These are phyloP conservation scores for Apotomis capreana DNA, from an alignment of 2,888 invertebrate genomes.

Conservation along the genomic window DNA sequence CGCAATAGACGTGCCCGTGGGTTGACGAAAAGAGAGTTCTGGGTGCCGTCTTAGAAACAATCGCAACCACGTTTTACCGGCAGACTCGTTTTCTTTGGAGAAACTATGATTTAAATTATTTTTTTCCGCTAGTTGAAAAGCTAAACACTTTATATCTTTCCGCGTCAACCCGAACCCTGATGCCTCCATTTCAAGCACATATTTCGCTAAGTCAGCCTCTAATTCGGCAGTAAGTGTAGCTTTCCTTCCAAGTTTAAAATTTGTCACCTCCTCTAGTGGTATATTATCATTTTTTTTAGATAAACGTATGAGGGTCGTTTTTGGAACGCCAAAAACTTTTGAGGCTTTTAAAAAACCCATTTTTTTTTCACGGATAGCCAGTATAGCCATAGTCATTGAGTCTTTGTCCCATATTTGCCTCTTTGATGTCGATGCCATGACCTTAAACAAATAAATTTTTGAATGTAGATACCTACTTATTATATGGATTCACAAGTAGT, in stretches of 20 bases:
- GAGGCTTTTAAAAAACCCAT: slow-evolving; percentile 43
- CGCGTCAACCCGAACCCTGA: neutral
- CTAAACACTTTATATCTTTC: slow-evolving; percentile 1
- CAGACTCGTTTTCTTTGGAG: neutral
- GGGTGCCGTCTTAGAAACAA: slow-evolving; percentile 5
- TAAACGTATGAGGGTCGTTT: slow-evolving; percentile 42
- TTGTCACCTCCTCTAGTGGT: neutral
- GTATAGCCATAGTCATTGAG: slow-evolving; percentile 36
- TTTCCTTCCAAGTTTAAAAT: neutral
- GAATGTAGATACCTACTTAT: too few species aligned
- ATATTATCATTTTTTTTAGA: slow-evolving; percentile 8
- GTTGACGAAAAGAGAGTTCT: neutral
- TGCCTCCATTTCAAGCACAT: slow-evolving; percentile 1
- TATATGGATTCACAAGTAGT: too few species aligned
- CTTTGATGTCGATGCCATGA: slow-evolving; percentile 31
- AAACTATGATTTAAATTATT: neutral
- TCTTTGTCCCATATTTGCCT: slow-evolving; percentile 41
- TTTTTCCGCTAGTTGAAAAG: slow-evolving; percentile 8
- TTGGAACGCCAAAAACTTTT: slow-evolving; percentile 35
- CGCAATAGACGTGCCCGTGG: neutral
- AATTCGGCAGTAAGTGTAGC: neutral
- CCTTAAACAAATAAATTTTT: slow-evolving; percentile 27
- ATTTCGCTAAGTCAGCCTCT: neutral
- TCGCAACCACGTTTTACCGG: slow-evolving; percentile 7
- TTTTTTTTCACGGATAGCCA: slow-evolving; percentile 37